A percentile compares a stretch with the other conserved stretches of the same genome.
These are phyloP conservation scores for Montifringilla adamsi DNA, from an alignment of 2,113 vertebrate species.

Conservation along the genomic window DNA sequence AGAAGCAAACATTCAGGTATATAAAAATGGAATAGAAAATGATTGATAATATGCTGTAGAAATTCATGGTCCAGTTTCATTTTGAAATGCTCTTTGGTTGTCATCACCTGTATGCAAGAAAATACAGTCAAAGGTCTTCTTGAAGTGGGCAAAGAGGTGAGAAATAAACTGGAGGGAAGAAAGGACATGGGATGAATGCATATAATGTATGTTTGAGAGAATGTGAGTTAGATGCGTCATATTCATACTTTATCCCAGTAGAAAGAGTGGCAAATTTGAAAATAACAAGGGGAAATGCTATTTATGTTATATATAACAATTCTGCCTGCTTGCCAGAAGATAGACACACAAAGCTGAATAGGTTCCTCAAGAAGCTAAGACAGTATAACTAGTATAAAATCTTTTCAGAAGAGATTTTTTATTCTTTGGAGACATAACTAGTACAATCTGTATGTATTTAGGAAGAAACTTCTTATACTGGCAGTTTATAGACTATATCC, in stretches of 20 bases:
- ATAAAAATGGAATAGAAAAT: conserved; percentile 25
- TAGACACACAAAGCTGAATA: background rate
- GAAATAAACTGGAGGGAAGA: background rate
- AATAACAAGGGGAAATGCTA: background rate
- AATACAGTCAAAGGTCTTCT: background rate
- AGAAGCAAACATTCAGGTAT: background rate
- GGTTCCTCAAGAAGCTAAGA: background rate
- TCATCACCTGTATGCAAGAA: background rate
- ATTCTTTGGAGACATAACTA: background rate
- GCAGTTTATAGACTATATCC: background rate
- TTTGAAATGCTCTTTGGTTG: conserved; percentile 22
- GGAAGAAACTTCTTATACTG: background rate
- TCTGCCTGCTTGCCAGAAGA: background rate
- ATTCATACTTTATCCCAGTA: background rate
- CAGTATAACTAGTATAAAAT: background rate
- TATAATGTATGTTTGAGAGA: background rate
- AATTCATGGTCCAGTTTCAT: background rate
- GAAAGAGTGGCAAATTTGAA: background rate
- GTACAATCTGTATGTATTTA: background rate
- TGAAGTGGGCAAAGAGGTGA: background rate
- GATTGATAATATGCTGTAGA: background rate
- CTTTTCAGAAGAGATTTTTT: background rate
- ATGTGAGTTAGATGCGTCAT: conserved; percentile 30
- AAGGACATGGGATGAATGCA: background rate
- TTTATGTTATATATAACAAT: background rate